Base-by-base conservation (phyloP, 2,113 vertebrate genomes). In the Crocuta crocuta region DNA sequence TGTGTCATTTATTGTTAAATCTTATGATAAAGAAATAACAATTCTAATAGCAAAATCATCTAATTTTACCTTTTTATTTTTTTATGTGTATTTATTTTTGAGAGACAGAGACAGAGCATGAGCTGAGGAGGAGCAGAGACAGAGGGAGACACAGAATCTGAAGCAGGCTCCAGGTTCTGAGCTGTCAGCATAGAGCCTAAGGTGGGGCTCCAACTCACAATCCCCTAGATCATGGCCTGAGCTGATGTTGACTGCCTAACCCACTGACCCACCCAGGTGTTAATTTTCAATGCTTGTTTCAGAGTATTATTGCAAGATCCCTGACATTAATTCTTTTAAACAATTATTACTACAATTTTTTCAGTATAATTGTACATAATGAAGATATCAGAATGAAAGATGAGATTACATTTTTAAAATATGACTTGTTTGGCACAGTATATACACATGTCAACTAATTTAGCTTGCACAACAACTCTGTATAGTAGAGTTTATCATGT, bases 11-110 rank as follows among this genome's bases (percentile, higher is more conserved):
- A 55, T 48, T 48, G 61, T 45, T 83, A 70, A 78, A 16, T 66
- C 43, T 91, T 71, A 63, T 7, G 28, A 83, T 86, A 70, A 95
- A 81, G 19, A 89, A 50, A 17, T n/a, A 73, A 33, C 81, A 10
- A 89, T 94, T 50, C 68, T 80, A 92, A 91, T n/a, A 66, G 31
- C 39, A 96, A 89, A 96, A 48, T 80, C 53, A 90, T 21, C 50
- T 89, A n/a, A 35, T 95, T 93, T 71, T 58, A 10, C 23, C 23
- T 61, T 61, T 24, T 61, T 19, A 23, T 58, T 58, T 58, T 58
- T 17, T 61, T 8, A 61, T 61, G 58, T 61, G 23, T 23, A 58
- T 58, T 7, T 58, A 23, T 21, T 61, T 61, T 61, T 61, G 58
- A 61, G 8, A 61, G 19, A 61, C 58, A 61, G 21, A 58, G 17